Base-by-base conservation (phyloP, 2,113 vertebrate species). In the Psittacula cyanocephala region DNA sequence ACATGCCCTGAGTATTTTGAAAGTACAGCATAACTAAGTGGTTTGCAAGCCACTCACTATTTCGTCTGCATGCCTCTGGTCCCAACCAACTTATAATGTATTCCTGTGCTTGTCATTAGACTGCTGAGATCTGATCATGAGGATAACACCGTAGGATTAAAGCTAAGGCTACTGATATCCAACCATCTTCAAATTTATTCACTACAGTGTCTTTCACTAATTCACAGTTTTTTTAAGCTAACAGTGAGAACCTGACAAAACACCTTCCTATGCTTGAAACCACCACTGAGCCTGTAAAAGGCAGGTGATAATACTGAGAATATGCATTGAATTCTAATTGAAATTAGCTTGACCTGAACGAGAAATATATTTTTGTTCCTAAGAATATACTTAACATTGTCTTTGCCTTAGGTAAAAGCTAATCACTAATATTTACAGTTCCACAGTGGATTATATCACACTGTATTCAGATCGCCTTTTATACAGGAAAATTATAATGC, bases 1-100 rank as follows among this genome's bases (percentile, higher is more conserved):
- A 25, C 0, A 0, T 0, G 4, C 23, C 35, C 53, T 29, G 70
- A 85, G 17, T 47, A 25, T 81, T 89, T 75, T 49, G 57, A 22
- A 70, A 41, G n/a, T 25, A 59, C 17, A 22, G 14, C 28, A 18
- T 53, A 57, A 47, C 6, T 25, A 44, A 70, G 37, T 33, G 31
- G 17, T 63, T 68, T 53, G 50, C n/a, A 60, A 43, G 33, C 18
- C 55, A 37, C 19, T 52, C 14, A 1, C 17, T 63, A 3, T 28
- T 90, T 62, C 2, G 1, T 33, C n/a, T 49, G 0, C n/a, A 9
- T 57, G 33, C 5, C 29, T 81, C 23, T 0, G 0, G 35, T 50
- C 35, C 35, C 69, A 43, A 1, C 7, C 1, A 3, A 5, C 9
- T 63, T 89, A 53, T 91, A 63, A 70, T 43, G 17, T 1, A 0